Base-by-base conservation (phyloP, 1,140 invertebrate species). In the Phenacoccus solenopsis region DNA sequence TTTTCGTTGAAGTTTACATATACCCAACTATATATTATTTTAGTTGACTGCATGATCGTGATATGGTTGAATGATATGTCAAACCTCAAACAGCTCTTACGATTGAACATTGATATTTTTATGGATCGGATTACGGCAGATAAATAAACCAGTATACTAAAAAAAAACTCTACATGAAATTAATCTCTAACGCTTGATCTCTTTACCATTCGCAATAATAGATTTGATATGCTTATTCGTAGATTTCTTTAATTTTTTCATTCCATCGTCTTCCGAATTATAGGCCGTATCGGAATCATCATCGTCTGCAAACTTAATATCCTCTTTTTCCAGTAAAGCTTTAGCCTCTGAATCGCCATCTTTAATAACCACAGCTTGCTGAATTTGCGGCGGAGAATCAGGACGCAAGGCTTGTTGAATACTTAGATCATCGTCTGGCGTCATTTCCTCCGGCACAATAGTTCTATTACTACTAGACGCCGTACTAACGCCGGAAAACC, bases 241-340 rank as follows among this genome's bases (percentile, higher is more conserved):
- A 5, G 38, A 49, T 49, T 49, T 49, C 38, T 49, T 49, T n/a
- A 49, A 49, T 49, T 49, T 49, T n/a, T 49, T 49, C 38, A 49
- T 49, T 49, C 20, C 38, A 49, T 49, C 38, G 16, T 64, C 56
- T 59, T 59, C 59, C 2, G 59, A 64, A 64, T 64, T 64, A 64
- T 64, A 64, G 1, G 59, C 59, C 2, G 59, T 64, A 27, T 64
- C 59, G 2, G 59, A 64, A 27, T 64, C 59, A 10, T 64, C 59
- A 22, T 59, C 56, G 20, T 64, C 59, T 20, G 22, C 59, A 22
- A 64, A 64, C 25, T 64, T 64, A 24, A 64, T 25, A 27, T 64
- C 59, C 12, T 64, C 59, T 16, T 64, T 64, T 27, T 64, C 59
- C 3, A 64, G 16, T 10, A 64, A 16, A 3, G 59, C 21, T 27